Evolutionary conservation across 2,113 vertebrate genomes (phyloP), one percentile per base, ranked within the genome.

Genomic region (Dendrocopos noguchii): DNA sequence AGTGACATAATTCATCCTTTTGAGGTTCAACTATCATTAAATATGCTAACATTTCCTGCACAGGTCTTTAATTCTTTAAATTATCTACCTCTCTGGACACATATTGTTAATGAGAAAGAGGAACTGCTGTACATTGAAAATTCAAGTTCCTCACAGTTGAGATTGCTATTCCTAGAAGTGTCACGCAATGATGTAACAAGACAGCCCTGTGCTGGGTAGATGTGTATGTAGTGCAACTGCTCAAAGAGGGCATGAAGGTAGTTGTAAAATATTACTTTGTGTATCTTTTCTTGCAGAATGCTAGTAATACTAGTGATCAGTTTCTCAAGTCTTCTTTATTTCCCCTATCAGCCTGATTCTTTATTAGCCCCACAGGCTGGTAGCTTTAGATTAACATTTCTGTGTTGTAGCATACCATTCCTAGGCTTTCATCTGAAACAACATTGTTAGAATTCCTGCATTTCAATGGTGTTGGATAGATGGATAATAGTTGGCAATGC

Each of bases 261-360:
- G 56, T 78, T 85, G 34, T 75, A 72, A 94, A 97, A 87, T 83
- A 87, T 77, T 93, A 24, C 55, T 34, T 42, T 71, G 36, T 70
- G 87, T 93, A 87, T 76, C 25, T 79, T 88, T 82, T 81, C 56
- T 34, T 66, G 46, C 65, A 60, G 53, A 84, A 72, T 15, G 33
- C 34, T 31, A 65, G 29, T 56, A 79, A 82, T 44, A 56, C 36
- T 50, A 61, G 66, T 66, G 90, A 90, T 78, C 53, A 87, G 34
- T 91, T 91, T 91, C 91, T 79, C 28, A 68, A 74, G 31, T 55
- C 12, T 7, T 60, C 31, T 78, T 87, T 84, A 67, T 91, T 91
- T 87, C 52, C 75, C 64, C 31, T 68, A 29, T 83, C 46, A n/a
- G 9, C 9, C 20, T 71, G 46, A 82, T 75, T 71, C 76, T 83